Evolutionary conservation across 2,888 invertebrate genomes (phyloP), one percentile per base, ranked within the genome.

Genomic region (Agrilus biguttatus): DNA sequence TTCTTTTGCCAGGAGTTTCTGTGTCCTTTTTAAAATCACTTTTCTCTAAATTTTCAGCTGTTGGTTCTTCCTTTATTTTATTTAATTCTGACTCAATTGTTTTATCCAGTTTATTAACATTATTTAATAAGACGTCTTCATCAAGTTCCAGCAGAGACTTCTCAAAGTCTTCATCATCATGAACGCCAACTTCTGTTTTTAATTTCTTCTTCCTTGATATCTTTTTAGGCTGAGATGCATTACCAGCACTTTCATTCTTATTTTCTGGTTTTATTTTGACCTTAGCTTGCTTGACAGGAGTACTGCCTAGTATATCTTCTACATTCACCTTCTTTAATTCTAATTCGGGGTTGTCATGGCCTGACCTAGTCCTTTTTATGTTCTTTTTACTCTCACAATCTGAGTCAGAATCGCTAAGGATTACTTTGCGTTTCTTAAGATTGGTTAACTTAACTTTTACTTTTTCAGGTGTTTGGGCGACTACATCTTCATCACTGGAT

Each of bases 121-220:
- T 50, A 39, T 60, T 49, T 14, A 57, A 45, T 36, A 66, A 60
- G 47, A 68, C 60, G 41, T 64, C 56, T 51, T 72, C 73, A 65
- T 84, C 83, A 45, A 84, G 61, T 57, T 79, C 74, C 47, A 74
- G 57, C 13, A 85, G 63, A 14, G 80, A 80, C 52, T 75, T 71
- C 54, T 78, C 78, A 63, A 88, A 86, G 44, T 80, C 77, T 28
- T 78, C 76, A 66, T 83, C 75, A 54, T 74, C 72, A 58, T 80
- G 80, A 51, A 77, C 71, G 23, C 76, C 69, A 14, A 66, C 52
- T 48, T 68, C 63, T 21, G 59, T 48, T 23, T 55, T 57, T 10
- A 44, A 36, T 47, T 44, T 46, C 46, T 45, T 46, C 43, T 35
- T 47, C n/a, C n/a, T n/a, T 41, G 44, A 45, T 46, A 45, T 45